phyloP scores from a whole-genome alignment of 2,797 vertebrate genomes.

The Sebastes vulpes region DNA sequence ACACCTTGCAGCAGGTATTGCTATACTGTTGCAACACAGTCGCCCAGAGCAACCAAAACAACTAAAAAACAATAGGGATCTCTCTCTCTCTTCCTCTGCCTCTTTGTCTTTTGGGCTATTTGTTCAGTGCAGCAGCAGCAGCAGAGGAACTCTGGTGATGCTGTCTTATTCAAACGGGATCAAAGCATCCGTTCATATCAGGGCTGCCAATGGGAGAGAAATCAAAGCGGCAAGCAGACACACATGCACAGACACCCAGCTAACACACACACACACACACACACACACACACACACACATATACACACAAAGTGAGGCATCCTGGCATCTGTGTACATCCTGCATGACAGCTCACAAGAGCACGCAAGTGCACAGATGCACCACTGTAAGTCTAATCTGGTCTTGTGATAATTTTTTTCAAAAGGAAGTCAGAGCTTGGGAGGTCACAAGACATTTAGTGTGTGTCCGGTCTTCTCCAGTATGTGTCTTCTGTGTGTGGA shows the following conservation, averaged over 20 bases:
- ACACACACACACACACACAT: slow-evolving; percentile 13
- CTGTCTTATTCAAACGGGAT: slow-evolving; percentile 63
- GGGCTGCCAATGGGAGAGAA: slow-evolving; percentile 50
- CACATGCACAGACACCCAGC: not conserved
- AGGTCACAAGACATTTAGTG: not conserved
- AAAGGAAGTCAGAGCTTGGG: not conserved
- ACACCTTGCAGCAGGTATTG: slow-evolving; percentile 5
- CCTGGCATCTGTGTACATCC: not conserved
- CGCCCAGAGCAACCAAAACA: slow-evolving; percentile 5
- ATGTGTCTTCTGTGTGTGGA: not conserved
- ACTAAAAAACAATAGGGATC: slow-evolving; percentile 15
- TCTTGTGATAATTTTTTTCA: not conserved
- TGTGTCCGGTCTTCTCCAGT: not conserved
- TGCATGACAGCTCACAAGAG: not conserved
- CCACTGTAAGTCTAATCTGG: not conserved
- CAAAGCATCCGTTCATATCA: slow-evolving; percentile 61
- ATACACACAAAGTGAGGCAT: not conserved
- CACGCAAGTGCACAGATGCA: not conserved
- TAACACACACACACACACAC: not conserved
- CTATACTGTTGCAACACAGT: slow-evolving; percentile 12
- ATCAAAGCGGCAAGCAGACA: slow-evolving; percentile 53
- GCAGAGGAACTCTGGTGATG: slow-evolving; percentile 46
- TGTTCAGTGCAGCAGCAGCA: slow-evolving; percentile 46
- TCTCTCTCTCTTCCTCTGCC: not conserved
- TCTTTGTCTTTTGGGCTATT: slow-evolving; percentile 42